These are phyloP conservation scores for Meandrina meandrites DNA, from an alignment of 92 coral and sea anemone genomes.

Conservation along the genomic window DNA sequence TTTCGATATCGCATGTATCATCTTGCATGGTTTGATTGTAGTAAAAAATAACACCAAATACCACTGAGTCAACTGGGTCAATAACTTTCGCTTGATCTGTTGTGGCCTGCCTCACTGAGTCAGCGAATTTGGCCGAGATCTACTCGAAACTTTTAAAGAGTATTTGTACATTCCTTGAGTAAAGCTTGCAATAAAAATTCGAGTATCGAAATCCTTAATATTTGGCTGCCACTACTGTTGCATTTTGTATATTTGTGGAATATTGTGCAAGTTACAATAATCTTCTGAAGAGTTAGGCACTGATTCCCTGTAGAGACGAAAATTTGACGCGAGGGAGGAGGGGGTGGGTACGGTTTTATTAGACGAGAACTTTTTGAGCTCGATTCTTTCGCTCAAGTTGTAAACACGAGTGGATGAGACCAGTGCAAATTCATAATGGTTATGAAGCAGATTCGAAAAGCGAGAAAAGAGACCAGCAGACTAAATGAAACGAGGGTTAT, in stretches of 20 bases:
- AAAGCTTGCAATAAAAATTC: neutral
- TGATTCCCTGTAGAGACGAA: neutral
- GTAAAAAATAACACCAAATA: neutral
- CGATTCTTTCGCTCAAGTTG: neutral
- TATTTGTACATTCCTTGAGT: neutral
- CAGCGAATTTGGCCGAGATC: neutral
- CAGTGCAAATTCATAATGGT: neutral
- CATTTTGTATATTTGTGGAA: neutral
- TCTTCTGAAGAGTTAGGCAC: neutral
- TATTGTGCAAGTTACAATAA: neutral
- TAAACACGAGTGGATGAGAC: neutral
- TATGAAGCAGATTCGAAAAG: neutral
- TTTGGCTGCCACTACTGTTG: neutral
- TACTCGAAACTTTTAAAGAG: neutral
- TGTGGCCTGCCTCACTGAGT: neutral
- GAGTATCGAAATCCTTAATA: neutral
- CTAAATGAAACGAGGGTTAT: neutral
- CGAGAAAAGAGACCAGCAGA: neutral
- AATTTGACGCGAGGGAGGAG: neutral
- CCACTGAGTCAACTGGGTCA: neutral
- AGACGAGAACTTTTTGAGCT: neutral
- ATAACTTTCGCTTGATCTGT: constrained; percentile 1
- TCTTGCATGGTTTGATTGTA: neutral
- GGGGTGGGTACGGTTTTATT: neutral
- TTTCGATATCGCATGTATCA: neutral